Conservation (phyloP, 2,797 vertebrate genomes). For the Pogonophryne albipinna region DNA sequence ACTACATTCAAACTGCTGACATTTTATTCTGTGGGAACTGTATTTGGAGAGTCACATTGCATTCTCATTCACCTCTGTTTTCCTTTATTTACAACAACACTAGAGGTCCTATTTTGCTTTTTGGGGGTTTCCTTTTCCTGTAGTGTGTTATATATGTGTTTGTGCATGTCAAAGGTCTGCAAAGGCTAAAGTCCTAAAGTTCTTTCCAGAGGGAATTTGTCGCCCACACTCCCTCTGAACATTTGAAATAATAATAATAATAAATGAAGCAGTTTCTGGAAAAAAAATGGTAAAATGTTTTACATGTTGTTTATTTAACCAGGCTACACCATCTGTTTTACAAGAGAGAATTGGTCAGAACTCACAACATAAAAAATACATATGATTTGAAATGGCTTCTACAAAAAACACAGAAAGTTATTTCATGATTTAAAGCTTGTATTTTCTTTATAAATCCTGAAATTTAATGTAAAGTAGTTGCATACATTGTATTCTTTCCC, state of each 20-base stretch:
- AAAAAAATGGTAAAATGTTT: neutral
- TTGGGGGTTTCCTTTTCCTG: too few relatives aligned
- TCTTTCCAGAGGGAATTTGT: too few relatives aligned
- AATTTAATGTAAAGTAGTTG: too few relatives aligned
- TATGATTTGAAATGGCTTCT: neutral
- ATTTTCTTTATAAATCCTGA: too few relatives aligned
- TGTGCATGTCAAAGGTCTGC: too few relatives aligned
- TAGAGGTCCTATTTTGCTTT: neutral
- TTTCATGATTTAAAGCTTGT: too few relatives aligned
- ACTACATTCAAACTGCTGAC: neutral
- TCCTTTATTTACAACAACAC: neutral
- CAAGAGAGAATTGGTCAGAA: neutral
- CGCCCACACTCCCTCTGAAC: too few relatives aligned
- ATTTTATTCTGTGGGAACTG: neutral
- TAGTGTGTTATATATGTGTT: too few relatives aligned
- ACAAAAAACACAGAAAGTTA: neutral
- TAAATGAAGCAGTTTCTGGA: neutral
- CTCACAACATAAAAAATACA: neutral
- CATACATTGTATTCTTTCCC: too few relatives aligned
- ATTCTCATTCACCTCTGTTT: neutral
- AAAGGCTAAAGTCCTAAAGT: too few relatives aligned
- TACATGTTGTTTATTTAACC: too few relatives aligned
- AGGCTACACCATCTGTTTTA: neutral
- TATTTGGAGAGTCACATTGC: neutral
- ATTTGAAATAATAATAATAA: neutral